These are phyloP conservation scores for Phainopepla nitens DNA, from an alignment of 2,113 vertebrate species.

Conservation along the genomic window DNA sequence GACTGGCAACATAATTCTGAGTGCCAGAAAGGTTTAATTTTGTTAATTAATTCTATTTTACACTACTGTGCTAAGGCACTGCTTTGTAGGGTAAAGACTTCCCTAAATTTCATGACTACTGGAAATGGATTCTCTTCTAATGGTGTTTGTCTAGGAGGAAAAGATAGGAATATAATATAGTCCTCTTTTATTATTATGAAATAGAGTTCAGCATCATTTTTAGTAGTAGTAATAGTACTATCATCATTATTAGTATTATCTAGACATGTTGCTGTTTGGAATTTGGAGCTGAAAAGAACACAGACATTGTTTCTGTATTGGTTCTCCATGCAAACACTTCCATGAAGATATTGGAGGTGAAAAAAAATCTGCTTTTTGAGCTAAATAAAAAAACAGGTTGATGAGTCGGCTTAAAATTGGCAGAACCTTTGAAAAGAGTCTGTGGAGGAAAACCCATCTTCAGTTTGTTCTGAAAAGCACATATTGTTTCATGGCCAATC, in stretches of 20 bases:
- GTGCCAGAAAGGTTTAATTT: background rate
- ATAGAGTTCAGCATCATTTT: background rate
- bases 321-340: background rate
- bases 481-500: background rate
- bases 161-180: background rate
- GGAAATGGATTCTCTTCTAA: background rate
- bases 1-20: background rate
- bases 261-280: background rate
- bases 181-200: background rate
- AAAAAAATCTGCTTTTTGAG: background rate
- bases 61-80: background rate
- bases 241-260: background rate
- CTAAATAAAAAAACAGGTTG: background rate
- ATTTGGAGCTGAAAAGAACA: background rate
- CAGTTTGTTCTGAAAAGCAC: background rate
- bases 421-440: background rate
- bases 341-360: background rate
- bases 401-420: background rate
- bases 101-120: background rate
- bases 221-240: accelerated
- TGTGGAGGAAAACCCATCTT: background rate
- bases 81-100: background rate
- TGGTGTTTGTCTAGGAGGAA: background rate
- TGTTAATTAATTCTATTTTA: background rate
- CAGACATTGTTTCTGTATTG: background rate